Base-by-base conservation (phyloP, 2,113 vertebrate species). In the Halcyon senegalensis region DNA sequence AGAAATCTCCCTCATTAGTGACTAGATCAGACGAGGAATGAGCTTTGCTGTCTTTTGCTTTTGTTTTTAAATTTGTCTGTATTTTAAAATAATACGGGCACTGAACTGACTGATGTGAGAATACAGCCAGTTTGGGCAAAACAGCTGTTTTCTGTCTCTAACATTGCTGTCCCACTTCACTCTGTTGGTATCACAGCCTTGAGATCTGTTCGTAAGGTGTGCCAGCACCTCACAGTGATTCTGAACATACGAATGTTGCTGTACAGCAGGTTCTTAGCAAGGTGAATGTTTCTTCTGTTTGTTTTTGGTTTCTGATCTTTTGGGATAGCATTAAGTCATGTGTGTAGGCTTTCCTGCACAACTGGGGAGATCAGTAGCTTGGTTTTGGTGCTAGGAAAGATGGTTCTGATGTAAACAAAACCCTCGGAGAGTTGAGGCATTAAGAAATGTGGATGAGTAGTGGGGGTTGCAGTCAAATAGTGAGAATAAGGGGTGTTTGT, bases 1-100 rank as follows among this genome's bases (percentile, higher is more conserved):
- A 89, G 18, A 89, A 94, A 19, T 59, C 50, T 94, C 79, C 67
- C 56, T 82, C 68, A 27, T 94, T 90, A 80, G 63, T 79, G 84
- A 84, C 55, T 84, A 91, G 74, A 84, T 84, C 87, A 95, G 70
- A 74, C 68, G 23, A 60, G 46, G 41, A 51, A 51, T 64, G 77
- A 74, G 70, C 79, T 93, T 53, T 20, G 5, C 11, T 66, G 39
- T 75, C 85, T 78, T 25, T 66, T 33, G 31, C 33, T 84, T 93
- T 94, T 83, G 41, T 63, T 90, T 83, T 88, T 8, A 35, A 75
- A 67, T 69, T 58, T 93, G 5, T 82, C 68, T 18, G 4, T 23
- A 31, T 93, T 82, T 94, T 78, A 84, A 95, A 78, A 80, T 84
- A 90, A 44, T 74, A 74, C 60, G 28, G 64, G 4, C 43, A 62